Conservation (phyloP, 1,140 invertebrate species). For the Aethina tumida region DNA sequence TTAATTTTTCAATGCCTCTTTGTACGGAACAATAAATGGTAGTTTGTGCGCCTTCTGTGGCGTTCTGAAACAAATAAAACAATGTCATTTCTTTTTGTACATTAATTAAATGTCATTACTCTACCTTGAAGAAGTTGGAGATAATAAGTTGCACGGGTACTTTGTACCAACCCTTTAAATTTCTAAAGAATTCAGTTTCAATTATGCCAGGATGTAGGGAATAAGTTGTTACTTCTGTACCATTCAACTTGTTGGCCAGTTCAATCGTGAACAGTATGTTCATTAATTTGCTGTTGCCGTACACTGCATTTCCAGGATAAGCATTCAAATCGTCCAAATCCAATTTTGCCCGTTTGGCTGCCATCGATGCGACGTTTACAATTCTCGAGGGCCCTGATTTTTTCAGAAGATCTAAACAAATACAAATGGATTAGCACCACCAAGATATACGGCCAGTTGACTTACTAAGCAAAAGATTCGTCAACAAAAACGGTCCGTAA, state of each 20-base stretch:
- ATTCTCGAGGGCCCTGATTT: constrained; percentile 22
- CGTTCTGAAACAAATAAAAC: constrained; percentile 14
- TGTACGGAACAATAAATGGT: constrained; percentile 20
- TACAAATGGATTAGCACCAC: too few species aligned
- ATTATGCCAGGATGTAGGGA: constrained; percentile 30
- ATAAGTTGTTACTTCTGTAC: constrained; percentile 31
- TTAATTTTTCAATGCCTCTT: constrained; percentile 15
- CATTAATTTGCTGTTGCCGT: constrained; percentile 60
- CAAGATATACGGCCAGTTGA: too few species aligned
- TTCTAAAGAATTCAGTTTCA: constrained; percentile 29
- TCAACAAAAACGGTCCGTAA: constrained; percentile 56
- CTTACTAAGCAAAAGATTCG: constrained; percentile 48
- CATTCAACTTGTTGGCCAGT: constrained; percentile 45
- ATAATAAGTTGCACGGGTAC: constrained; percentile 6
- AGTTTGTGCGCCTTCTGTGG: constrained; percentile 27
- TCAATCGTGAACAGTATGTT: constrained; percentile 56
- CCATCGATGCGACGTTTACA: constrained; percentile 19
- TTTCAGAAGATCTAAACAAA: constrained; percentile 42
- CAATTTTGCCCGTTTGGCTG: constrained; percentile 41
- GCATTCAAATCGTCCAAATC: constrained; percentile 52
- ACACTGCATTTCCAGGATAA: constrained; percentile 27
- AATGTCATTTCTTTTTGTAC: constrained; percentile 3
- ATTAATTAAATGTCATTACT: too few species aligned
- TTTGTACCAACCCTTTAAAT: constrained; percentile 13
- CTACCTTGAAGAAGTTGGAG: constrained; percentile 15